phyloP scores from a whole-genome alignment of 2,888 invertebrate species.

The Microctonus hyperodae region DNA sequence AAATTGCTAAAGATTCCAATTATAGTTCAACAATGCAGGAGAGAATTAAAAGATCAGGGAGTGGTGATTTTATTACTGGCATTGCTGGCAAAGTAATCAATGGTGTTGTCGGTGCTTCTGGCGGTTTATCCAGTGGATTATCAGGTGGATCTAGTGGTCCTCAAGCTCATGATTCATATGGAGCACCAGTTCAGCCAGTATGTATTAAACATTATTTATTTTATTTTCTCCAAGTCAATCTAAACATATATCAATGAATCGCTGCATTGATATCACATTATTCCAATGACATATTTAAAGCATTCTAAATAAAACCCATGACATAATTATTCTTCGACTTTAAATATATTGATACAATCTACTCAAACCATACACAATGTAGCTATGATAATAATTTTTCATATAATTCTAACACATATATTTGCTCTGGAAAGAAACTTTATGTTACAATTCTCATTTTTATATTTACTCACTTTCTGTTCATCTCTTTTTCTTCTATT shows the following conservation, averaged over 20 bases:
- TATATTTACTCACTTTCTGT: no score
- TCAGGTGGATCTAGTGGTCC: constrained; percentile 45
- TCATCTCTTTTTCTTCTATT: no score
- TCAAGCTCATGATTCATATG: constrained; percentile 37
- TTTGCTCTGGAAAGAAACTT: neutral
- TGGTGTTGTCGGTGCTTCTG: constrained; percentile 51
- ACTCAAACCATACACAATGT: no score
- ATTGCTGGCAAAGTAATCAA: constrained; percentile 55
- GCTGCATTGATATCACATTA: neutral
- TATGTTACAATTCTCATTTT: no score
- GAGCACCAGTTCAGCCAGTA: constrained; percentile 39
- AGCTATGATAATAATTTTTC: no score
- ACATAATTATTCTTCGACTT: no score
- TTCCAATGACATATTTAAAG: no score
- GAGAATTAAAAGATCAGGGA: constrained; percentile 49
- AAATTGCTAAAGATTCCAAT: constrained; percentile 45
- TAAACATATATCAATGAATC: neutral
- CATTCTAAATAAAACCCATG: no score
- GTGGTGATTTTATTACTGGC: constrained; percentile 50
- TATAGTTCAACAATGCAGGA: constrained; percentile 50
- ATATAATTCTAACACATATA: no score
- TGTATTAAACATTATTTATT: constrained; percentile 23
- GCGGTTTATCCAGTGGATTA: constrained; percentile 47
- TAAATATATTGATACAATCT: no score
- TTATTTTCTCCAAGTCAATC: neutral